Percentiles rank a stretch among this genome's conserved stretches.
Evolutionary conservation across 2,797 vertebrate genomes (phyloP).

Genomic region (Microchirus variegatus): DNA sequence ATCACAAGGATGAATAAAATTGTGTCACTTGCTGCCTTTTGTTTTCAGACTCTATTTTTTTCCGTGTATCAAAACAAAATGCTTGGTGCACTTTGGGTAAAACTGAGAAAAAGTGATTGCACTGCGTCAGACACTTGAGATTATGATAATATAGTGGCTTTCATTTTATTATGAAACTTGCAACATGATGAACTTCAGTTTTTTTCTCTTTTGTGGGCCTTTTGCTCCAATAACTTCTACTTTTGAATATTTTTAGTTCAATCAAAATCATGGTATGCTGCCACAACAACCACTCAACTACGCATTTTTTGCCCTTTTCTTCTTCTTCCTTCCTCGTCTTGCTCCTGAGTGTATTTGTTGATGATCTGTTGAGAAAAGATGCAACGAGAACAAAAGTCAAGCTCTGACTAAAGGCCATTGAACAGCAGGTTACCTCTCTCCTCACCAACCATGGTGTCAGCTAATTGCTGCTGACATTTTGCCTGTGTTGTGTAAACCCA

Average conservation of each 20-base stretch:
- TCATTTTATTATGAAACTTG: too few species aligned
- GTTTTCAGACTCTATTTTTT: background rate
- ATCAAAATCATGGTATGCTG: background rate
- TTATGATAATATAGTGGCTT: too few species aligned
- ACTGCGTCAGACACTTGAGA: too few species aligned
- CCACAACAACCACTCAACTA: background rate
- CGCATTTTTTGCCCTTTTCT: background rate
- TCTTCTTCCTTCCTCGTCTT: background rate
- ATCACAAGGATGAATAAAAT: background rate
- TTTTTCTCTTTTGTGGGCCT: too few species aligned
- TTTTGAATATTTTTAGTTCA: background rate
- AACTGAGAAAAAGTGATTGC: too few species aligned
- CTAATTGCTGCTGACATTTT: slow-evolving; percentile 87
- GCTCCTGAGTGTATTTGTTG: slow-evolving; percentile 21
- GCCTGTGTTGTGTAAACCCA: slow-evolving; percentile 71
- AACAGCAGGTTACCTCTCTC: slow-evolving; percentile 79
- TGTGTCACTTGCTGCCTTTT: background rate
- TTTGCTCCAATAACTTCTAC: too few species aligned
- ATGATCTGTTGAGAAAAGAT: slow-evolving; percentile 41
- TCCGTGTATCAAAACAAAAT: too few species aligned
- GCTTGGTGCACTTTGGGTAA: too few species aligned
- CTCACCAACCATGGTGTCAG: slow-evolving; percentile 60
- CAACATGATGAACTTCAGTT: too few species aligned
- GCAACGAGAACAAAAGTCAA: slow-evolving; percentile 53
- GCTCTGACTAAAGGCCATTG: slow-evolving; percentile 72